Evolutionary conservation across 2,113 vertebrate genomes (phyloP).

Genomic region (Bungarus multicinctus): DNA sequence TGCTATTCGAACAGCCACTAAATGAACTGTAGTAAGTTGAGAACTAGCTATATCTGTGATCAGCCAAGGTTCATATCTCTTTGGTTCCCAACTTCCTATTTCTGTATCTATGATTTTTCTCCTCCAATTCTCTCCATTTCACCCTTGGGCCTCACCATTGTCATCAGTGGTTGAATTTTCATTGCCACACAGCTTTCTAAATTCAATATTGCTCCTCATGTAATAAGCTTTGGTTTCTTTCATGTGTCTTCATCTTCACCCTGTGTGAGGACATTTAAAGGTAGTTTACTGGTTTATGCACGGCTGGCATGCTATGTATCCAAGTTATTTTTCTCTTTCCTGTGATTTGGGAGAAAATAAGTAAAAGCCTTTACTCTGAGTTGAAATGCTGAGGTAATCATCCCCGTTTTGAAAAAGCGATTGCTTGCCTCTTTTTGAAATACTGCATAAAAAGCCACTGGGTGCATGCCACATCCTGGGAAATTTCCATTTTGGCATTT

Average conservation of each 20-base stretch:
- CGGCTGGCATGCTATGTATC: not conserved
- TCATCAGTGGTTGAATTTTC: not conserved
- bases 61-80: not conserved
- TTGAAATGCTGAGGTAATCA: not conserved
- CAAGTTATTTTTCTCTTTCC: not conserved
- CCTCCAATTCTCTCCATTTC: not conserved
- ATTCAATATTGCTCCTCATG: not conserved
- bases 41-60: not conserved
- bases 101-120: not conserved
- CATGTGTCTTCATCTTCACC: not conserved
- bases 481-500: not conserved
- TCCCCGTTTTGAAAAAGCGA: not conserved
- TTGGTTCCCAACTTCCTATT: not conserved
- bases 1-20: too few species aligned
- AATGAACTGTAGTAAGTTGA: too few species aligned
- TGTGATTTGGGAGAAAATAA: not conserved
- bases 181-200: not conserved
- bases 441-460: not conserved
- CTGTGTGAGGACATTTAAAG: not conserved
- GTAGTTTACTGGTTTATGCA: not conserved
- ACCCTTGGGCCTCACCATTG: not conserved
- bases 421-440: not conserved
- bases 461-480: not conserved
- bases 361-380: not conserved
- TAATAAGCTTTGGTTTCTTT: not conserved